Base-by-base conservation (phyloP, 1,140 invertebrate species). In the Galleria mellonella region DNA sequence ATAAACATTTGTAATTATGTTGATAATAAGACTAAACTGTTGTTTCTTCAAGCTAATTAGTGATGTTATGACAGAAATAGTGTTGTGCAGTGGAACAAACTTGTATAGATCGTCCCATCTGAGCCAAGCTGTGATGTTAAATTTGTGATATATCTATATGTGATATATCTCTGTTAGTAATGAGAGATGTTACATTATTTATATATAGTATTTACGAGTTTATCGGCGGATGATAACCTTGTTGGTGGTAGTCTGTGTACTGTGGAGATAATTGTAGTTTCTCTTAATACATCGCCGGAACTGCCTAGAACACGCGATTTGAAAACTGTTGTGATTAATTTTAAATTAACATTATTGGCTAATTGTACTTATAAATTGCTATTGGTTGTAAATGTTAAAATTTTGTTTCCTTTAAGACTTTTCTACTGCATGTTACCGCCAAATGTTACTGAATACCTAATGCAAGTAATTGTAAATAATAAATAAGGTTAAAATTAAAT, bases 291-390 rank as follows among this genome's bases (percentile, higher is more conserved):
- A 66, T 56, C 50, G 51, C 62, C 63, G 62, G 62, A 76, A 66
- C 47, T 74, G 69, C 62, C 55, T 84, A 75, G 81, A 82, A 84
- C 81, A 84, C 77, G 81, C 81, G 81, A 84, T 78, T 32, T 43
- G 42, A 51, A 51, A 49, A 47, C 17, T 43, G 35, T 37, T 13
- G 35, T 43, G 33, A 38, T 47, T 40, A 30, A 29, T 10, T 17
- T 4, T 12, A 47, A 40, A 47, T 47, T 47, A 33, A 28, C 14
- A 48, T 63, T 44, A 68, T 68, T 68, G 64, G 64, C 60, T 63
- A 32, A 43, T 55, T 51, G 64, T 68, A 68, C 64, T 68, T 68
- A 68, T 31, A 53, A 63, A 62, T 55, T 37, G 9, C 2, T 9
- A 37, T 17, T 37, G 13, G 35, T 7, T 17, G 35, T 37, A 17